These are phyloP conservation scores for Hapalemur alaotrensis DNA, from an alignment of 2,797 vertebrate species.

Conservation along the genomic window DNA sequence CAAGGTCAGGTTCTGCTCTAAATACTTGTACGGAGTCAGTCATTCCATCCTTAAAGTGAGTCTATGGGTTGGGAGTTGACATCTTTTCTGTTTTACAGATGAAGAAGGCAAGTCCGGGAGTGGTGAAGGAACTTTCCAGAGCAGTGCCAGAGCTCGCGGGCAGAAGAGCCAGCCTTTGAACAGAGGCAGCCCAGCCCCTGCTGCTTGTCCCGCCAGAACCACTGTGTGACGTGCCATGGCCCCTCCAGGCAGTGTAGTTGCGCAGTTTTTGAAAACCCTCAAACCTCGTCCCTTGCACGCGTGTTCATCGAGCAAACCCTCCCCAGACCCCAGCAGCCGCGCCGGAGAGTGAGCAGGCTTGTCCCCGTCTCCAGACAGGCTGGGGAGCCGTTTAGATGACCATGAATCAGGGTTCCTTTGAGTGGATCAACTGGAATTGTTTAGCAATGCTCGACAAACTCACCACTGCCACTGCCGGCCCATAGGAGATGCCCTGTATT, in stretches of 20 bases:
- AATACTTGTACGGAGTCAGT: background rate
- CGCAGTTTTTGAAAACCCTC: background rate
- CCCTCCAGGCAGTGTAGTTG: background rate
- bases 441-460: background rate
- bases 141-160: background rate
- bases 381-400: background rate
- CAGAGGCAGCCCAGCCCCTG: background rate
- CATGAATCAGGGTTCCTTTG: background rate
- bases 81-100: background rate
- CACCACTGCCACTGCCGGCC: background rate
- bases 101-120: background rate
- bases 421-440: background rate
- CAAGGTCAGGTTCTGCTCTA: background rate
- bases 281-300: background rate
- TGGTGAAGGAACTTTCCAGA: background rate
- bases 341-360: background rate
- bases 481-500: background rate
- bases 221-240: accelerated
- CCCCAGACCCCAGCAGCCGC: background rate
- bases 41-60: background rate
- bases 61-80: too few species aligned
- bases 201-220: accelerated
- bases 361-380: background rate
- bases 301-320: background rate
- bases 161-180: background rate